phyloP scores from a whole-genome alignment of 2,797 vertebrate genomes.

The Zalophus californianus region DNA sequence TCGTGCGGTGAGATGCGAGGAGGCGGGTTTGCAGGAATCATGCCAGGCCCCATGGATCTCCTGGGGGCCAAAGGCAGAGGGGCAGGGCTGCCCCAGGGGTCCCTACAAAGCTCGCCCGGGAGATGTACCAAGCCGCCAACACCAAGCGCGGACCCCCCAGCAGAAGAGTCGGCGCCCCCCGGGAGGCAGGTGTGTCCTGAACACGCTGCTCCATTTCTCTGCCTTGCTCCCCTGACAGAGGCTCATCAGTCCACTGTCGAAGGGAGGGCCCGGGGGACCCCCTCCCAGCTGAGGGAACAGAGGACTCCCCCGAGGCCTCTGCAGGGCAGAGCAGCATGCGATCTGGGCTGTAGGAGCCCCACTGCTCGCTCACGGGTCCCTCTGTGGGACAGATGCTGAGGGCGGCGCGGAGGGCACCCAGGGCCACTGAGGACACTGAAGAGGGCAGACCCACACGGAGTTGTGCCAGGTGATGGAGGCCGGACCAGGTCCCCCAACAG shows the following conservation, averaged over 20 bases:
- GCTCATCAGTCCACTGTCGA: background rate
- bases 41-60: accelerated
- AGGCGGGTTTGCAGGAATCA: background rate
- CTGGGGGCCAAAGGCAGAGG: background rate
- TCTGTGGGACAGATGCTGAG: too few species aligned
- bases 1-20: too few species aligned
- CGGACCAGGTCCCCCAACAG: background rate
- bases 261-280: background rate
- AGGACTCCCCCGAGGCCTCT: background rate
- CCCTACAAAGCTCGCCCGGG: background rate
- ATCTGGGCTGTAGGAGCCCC: too few species aligned
- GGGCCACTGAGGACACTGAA: too few species aligned
- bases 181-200: background rate
- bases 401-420: too few species aligned
- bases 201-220: background rate
- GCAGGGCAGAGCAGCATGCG: too few species aligned
- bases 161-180: background rate
- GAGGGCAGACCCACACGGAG: too few species aligned
- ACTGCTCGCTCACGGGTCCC: too few species aligned
- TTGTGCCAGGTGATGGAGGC: background rate
- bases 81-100: background rate
- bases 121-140: background rate
- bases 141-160: accelerated
- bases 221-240: background rate
- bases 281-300: background rate